Evolutionary conservation across 2,113 vertebrate genomes (phyloP).

Genomic region (Tachycineta bicolor): DNA sequence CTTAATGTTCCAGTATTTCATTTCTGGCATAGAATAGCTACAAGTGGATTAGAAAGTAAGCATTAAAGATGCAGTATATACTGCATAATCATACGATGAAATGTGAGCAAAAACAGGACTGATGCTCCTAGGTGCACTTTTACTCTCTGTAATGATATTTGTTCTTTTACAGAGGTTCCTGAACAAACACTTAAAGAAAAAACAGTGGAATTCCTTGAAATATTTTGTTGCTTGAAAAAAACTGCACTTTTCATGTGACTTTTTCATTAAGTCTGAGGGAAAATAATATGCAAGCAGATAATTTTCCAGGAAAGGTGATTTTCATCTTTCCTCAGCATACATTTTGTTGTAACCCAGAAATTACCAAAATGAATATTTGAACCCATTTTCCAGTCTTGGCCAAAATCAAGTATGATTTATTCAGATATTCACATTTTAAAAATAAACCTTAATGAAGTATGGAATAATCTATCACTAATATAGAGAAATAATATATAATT

Average conservation of each 20-base stretch:
- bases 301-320: not conserved
- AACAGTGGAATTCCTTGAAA: not conserved
- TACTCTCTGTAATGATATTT: not conserved
- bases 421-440: not conserved
- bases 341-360: not conserved
- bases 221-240: not conserved
- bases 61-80: not conserved
- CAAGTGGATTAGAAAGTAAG: not conserved
- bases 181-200: not conserved
- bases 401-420: not conserved
- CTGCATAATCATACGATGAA: not conserved
- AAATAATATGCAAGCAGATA: not conserved
- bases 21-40: conserved; percentile 1
- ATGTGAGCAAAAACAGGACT: not conserved
- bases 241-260: not conserved
- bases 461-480: not conserved
- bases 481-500: not conserved
- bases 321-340: not conserved
- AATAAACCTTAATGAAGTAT: not conserved
- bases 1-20: not conserved
- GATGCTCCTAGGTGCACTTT: not conserved
- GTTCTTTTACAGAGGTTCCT: not conserved
- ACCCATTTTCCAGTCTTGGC: not conserved
- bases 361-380: not conserved
- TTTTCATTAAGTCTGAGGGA: not conserved